phyloP scores from a whole-genome alignment of 2,113 vertebrate genomes.

The Haplochromis burtoni region DNA sequence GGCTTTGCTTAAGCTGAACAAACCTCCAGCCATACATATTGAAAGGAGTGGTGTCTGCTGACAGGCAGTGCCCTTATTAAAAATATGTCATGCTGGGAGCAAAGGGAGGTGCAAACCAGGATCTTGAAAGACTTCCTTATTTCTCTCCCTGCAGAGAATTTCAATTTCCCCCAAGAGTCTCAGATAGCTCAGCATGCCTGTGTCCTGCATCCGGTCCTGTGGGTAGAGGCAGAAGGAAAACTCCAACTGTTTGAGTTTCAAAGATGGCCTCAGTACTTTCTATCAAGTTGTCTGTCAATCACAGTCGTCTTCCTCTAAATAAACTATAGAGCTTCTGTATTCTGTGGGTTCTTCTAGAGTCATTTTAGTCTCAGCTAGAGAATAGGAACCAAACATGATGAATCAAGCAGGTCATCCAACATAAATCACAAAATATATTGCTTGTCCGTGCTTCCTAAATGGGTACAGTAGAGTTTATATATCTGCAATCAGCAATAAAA shows the following conservation, averaged over 20 bases:
- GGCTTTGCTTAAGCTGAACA: conserved; percentile 19
- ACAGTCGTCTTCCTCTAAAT: not conserved
- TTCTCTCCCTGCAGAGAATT: conserved; percentile 47
- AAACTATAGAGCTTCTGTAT: not conserved
- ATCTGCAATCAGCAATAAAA: not conserved
- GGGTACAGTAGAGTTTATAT: not conserved
- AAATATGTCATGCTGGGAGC: conserved; percentile 56
- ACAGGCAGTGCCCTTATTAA: conserved; percentile 60
- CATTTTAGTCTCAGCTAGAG: not conserved
- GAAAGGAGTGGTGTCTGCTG: conserved; percentile 21
- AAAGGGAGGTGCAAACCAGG: conserved; percentile 25
- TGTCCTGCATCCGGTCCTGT: conserved; percentile 13
- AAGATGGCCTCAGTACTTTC: not conserved
- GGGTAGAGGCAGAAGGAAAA: conserved; percentile 19
- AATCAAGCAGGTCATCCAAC: not conserved
- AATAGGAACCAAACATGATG: not conserved
- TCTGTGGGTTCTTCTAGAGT: not conserved
- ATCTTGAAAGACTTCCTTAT: conserved; percentile 47
- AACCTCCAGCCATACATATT: conserved; percentile 32
- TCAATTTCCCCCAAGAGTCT: conserved; percentile 32
- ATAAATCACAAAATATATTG: not conserved
- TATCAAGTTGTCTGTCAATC: conserved; percentile 38
- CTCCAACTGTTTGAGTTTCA: conserved; percentile 40
- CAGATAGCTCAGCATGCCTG: conserved; percentile 26
- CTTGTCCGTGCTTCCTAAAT: not conserved